Evolutionary conservation across 2,797 vertebrate genomes (phyloP).

Genomic region (Natrix natrix): DNA sequence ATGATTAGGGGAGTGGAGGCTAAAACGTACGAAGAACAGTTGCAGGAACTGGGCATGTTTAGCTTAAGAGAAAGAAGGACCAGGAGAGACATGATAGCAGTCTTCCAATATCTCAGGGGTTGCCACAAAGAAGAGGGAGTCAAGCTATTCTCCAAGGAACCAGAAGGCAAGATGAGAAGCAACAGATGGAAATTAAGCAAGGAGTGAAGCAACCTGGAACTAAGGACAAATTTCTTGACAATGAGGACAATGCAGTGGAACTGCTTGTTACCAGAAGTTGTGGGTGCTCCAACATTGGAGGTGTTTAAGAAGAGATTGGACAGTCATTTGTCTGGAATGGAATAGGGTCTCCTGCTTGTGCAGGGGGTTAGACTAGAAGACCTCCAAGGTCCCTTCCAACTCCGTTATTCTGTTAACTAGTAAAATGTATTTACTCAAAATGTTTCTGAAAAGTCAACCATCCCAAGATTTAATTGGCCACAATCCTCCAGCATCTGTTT

Average conservation of each 20-base stretch:
- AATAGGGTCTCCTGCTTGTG: background rate
- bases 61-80: rapidly evolving
- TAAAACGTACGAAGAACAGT: background rate
- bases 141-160: background rate
- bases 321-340: background rate
- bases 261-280: rapidly evolving
- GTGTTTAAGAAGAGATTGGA: background rate
- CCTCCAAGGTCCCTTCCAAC: background rate
- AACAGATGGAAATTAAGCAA: background rate
- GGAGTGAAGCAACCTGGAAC: background rate
- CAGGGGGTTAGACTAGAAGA: background rate
- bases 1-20: no score
- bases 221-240: background rate
- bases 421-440: background rate
- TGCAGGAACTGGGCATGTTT: background rate
- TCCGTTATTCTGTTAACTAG: background rate
- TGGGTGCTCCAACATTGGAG: background rate
- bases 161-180: background rate
- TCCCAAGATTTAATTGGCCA: background rate
- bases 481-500: background rate
- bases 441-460: background rate
- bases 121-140: background rate
- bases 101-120: background rate
- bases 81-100: rapidly evolving
- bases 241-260: background rate